A percentile compares a stretch with the other conserved stretches of the same genome.
phyloP scores from a whole-genome alignment of 2,888 invertebrate species.

The Himalopsyche kuldschensis region DNA sequence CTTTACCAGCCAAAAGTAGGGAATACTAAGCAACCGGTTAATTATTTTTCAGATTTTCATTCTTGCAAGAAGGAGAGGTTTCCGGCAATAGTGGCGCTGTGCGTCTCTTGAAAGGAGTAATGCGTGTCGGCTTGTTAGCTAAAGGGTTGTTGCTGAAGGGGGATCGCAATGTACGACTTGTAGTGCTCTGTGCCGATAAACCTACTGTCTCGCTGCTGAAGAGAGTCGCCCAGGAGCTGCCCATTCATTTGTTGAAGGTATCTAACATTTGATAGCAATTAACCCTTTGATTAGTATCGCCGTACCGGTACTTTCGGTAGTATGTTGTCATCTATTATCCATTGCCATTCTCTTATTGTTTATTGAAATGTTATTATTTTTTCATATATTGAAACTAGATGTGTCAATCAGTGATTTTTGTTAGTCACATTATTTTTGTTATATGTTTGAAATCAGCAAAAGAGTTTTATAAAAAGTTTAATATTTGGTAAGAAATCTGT shows the following conservation, averaged over 20 bases:
- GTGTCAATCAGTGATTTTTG: too few relatives aligned
- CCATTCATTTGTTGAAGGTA: constrained; percentile 70
- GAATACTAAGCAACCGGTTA: constrained; percentile 24
- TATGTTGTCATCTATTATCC: too few relatives aligned
- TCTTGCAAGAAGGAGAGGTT: constrained; percentile 68
- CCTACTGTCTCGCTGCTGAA: constrained; percentile 87
- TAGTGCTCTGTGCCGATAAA: constrained; percentile 92
- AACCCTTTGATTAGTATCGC: too few relatives aligned
- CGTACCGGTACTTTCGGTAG: too few relatives aligned
- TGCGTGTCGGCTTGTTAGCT: constrained; percentile 91
- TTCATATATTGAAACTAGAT: too few relatives aligned
- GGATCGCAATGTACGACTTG: constrained; percentile 87
- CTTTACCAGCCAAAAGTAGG: constrained; percentile 26
- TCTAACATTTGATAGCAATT: constrained; percentile 21
- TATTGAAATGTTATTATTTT: too few relatives aligned
- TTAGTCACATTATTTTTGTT: too few relatives aligned
- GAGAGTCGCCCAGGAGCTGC: constrained; percentile 83
- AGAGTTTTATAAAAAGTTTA: too few relatives aligned
- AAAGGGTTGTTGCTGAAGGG: constrained; percentile 84
- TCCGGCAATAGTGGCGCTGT: constrained; percentile 53
- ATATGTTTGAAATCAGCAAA: too few relatives aligned
- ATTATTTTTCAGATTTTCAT: constrained; percentile 58
- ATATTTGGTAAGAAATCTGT: too few relatives aligned
- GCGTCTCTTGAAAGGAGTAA: constrained; percentile 90
- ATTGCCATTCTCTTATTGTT: too few relatives aligned